phyloP scores from a whole-genome alignment of 2,113 vertebrate species.

The Gnathonemus echidnorhynchus region DNA sequence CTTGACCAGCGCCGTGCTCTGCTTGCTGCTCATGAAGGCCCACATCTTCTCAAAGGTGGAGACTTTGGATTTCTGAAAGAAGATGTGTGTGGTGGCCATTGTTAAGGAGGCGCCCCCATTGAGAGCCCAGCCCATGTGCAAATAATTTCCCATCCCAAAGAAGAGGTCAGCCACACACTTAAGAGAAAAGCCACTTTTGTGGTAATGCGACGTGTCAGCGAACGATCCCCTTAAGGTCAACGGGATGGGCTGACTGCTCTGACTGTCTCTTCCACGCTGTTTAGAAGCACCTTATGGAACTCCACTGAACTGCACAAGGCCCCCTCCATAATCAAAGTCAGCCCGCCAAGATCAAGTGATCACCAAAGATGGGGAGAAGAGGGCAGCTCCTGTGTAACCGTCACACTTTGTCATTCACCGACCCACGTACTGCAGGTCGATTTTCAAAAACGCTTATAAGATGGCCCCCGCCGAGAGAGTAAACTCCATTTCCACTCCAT shows the following conservation, averaged over 20 bases:
- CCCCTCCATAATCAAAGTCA: neutral
- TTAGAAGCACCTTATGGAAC: neutral
- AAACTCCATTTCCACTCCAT: neutral
- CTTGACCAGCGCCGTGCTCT: constrained; percentile 83
- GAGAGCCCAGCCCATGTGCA: neutral
- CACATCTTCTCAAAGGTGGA: constrained; percentile 99
- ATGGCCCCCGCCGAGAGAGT: neutral
- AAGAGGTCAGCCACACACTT: neutral
- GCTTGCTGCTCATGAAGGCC: constrained; percentile 98
- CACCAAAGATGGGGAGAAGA: neutral
- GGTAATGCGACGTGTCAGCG: neutral
- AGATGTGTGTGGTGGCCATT: neutral
- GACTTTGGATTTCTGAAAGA: constrained; percentile 87
- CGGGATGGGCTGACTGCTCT: neutral
- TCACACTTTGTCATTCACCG: neutral
- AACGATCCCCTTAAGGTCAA: neutral
- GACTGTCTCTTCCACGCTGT: neutral
- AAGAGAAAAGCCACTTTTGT: neutral
- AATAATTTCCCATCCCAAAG: neutral
- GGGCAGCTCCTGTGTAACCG: neutral
- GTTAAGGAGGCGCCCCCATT: neutral
- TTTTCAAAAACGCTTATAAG: neutral
- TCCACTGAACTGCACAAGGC: neutral
- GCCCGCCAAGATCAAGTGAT: neutral
- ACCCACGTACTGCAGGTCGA: neutral